phyloP scores from a whole-genome alignment of 2,888 invertebrate genomes.

The Meghimatium bilineatum region DNA sequence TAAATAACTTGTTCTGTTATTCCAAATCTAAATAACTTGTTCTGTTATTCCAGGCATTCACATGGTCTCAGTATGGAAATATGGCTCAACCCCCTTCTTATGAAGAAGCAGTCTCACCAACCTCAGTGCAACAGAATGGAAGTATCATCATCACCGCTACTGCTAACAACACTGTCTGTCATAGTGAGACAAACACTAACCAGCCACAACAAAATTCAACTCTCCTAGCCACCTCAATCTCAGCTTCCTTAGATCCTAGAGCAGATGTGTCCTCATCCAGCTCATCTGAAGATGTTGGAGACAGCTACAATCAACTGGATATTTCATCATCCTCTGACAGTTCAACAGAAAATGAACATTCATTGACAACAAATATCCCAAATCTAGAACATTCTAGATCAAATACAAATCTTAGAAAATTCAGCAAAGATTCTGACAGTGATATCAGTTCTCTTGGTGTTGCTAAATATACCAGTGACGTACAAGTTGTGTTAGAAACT shows the following conservation, averaged over 20 bases:
- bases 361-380: background rate
- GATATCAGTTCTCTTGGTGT: background rate
- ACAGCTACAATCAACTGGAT: constrained; percentile 19
- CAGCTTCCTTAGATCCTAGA: constrained; percentile 34
- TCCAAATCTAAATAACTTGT: background rate
- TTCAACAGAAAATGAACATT: constrained; percentile 36
- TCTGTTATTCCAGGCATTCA: constrained; percentile 22
- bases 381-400: constrained; percentile 11
- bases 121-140: background rate
- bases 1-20: background rate
- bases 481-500: constrained; percentile 22
- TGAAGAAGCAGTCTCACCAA: constrained; percentile 51
- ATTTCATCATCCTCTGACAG: constrained; percentile 40
- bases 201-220: constrained; percentile 6
- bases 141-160: background rate
- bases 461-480: background rate
- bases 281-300: constrained; percentile 34
- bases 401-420: constrained; percentile 2
- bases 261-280: constrained; percentile 41
- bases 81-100: constrained; percentile 54
- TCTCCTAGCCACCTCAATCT: background rate
- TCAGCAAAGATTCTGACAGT: background rate
- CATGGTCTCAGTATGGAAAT: constrained; percentile 30
- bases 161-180: background rate
- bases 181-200: background rate